Evolutionary conservation across 2,888 invertebrate genomes (phyloP).

Genomic region (Sinhomidia bicolor): DNA sequence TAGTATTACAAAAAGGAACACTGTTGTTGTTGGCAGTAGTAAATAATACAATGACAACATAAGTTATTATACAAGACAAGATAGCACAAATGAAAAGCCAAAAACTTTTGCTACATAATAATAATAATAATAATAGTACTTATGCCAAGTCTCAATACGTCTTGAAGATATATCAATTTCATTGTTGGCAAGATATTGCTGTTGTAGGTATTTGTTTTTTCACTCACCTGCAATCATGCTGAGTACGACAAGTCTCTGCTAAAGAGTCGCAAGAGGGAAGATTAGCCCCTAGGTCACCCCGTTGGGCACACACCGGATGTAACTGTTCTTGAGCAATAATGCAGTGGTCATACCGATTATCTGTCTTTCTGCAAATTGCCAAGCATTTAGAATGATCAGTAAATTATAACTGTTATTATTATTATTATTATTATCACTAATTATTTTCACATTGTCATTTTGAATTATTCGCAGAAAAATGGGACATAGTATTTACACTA

Average conservation of each 20-base stretch:
- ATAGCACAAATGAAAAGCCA: neutral
- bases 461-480: neutral
- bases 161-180: no score
- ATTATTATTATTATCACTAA: neutral
- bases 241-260: constrained; percentile 91
- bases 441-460: neutral
- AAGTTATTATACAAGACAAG: neutral
- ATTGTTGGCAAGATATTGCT: no score
- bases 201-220: no score
- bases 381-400: neutral
- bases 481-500: neutral
- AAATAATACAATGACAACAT: neutral
- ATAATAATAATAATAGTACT: no score
- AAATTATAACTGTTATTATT: neutral
- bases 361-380: constrained; percentile 87
- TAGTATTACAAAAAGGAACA: no score
- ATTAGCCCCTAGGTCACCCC: constrained; percentile 85
- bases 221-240: constrained; percentile 91
- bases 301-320: constrained; percentile 92
- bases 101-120: neutral
- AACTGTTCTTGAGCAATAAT: constrained; percentile 94
- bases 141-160: no score
- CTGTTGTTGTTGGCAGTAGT: neutral
- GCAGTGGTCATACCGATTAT: constrained; percentile 91
- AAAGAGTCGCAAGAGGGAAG: constrained; percentile 93